Evolutionary conservation across 2,888 invertebrate species (phyloP), one percentile per base, ranked within the genome.

Genomic region (Panopea generosa): DNA sequence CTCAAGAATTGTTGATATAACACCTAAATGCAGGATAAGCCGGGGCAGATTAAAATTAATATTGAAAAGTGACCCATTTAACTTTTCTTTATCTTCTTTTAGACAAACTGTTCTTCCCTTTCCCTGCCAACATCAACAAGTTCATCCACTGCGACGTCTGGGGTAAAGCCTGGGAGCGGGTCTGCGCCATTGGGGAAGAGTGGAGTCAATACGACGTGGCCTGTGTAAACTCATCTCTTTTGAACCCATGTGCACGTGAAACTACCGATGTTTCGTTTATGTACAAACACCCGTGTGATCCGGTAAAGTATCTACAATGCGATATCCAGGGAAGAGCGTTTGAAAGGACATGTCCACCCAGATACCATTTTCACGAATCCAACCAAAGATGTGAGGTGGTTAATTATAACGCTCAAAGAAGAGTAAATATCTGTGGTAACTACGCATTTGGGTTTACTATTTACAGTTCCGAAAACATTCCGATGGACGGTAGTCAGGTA

Each of bases 81-180:
- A n/a, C 20, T 20, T 16, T 50, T 22, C 18, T 52, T 11, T 33
- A 33, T 52, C 14, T 52, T 3, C 33, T 75, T 72, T 38, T 66
- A 80, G 80, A 80, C 56, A 69, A 72, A 45, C 52, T 80, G 49
- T 80, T 73, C 50, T 80, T 73, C 67, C 66, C 72, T 4, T 80
- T 72, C 40, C 80, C 72, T n/a, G 56, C 69, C 26, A 67, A 80
- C 52, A 45, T 80, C 18, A 56, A 65, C 14, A 76, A 69, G 62
- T 80, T 75, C 59, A 80, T 80, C 49, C 80, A 80, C 61, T 80
- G 80, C 49, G 80, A 80, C 43, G 56, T 73, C 22, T 80, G 80
- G 80, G 80, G 80, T 16, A 80, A 80, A 38, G 60, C 80, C 2
- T 76, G 76, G 80, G 76, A 69, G 49, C 45, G 80, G 43, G 62